phyloP scores from a whole-genome alignment of 1,140 invertebrate genomes.

The Panonychus citri region DNA sequence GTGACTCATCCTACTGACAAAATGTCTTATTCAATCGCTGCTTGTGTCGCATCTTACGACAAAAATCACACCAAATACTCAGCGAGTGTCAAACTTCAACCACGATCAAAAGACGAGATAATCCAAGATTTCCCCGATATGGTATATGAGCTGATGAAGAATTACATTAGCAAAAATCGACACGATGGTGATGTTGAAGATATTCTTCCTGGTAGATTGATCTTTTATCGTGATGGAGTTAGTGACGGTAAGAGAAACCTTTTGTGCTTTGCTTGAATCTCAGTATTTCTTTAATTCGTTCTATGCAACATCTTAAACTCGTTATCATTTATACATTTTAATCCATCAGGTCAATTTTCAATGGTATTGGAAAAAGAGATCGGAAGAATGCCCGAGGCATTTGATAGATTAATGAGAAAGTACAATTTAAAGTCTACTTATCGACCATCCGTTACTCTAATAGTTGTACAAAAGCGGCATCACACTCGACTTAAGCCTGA shows the following conservation, averaged over 20 bases:
- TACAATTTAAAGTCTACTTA: not conserved
- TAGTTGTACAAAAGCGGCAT: slow-evolving; percentile 15
- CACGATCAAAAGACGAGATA: slow-evolving; percentile 9
- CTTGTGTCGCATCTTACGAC: slow-evolving; percentile 24
- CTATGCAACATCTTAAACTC: too few relatives aligned
- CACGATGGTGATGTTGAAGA: not conserved
- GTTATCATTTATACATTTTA: too few relatives aligned
- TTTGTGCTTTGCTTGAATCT: too few relatives aligned
- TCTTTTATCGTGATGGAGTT: slow-evolving; percentile 27
- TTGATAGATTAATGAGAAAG: not conserved
- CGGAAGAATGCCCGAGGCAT: slow-evolving; percentile 9
- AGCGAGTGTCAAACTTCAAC: slow-evolving; percentile 6
- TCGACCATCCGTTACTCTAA: slow-evolving; percentile 13
- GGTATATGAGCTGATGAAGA: slow-evolving; percentile 29
- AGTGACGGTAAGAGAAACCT: slow-evolving; percentile 22
- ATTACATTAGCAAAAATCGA: slow-evolving; percentile 22
- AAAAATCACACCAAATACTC: slow-evolving; percentile 8
- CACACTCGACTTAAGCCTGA: slow-evolving; percentile 9
- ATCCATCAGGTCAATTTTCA: slow-evolving; percentile 15
- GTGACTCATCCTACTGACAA: slow-evolving; percentile 55
- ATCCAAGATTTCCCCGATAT: slow-evolving; percentile 38
- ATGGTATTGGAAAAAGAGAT: slow-evolving; percentile 16
- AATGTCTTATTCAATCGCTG: slow-evolving; percentile 54
- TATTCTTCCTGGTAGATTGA: slow-evolving; percentile 19
- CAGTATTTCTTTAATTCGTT: too few relatives aligned